Percentiles rank a stretch among this genome's conserved stretches.
Conservation (phyloP, 2,113 vertebrate genomes). For the Sinocyclocheilus anophthalmus region DNA sequence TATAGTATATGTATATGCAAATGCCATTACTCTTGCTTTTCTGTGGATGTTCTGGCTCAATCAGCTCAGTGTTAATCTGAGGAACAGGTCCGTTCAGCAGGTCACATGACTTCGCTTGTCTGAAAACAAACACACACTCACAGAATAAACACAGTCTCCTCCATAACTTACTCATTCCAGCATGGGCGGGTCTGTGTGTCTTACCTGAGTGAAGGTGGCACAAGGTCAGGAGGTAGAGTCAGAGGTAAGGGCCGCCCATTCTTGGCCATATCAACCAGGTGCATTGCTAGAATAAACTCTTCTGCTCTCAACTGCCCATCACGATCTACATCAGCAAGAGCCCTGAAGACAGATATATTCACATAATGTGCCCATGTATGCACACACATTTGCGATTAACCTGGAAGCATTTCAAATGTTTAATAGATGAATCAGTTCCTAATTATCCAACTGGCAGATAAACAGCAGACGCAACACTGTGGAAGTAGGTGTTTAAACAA, state of each 20-base stretch:
- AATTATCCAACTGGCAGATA: neutral
- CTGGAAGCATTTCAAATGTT: neutral
- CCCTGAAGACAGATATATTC: constrained; percentile 72
- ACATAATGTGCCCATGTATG: constrained; percentile 28
- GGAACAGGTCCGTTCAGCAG: constrained; percentile 85
- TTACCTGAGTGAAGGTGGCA: constrained; percentile 91
- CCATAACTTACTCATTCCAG: neutral
- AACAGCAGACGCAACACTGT: neutral
- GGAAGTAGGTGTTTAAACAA: constrained; percentile 46
- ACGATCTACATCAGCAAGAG: constrained; percentile 88
- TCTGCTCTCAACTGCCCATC: constrained; percentile 92
- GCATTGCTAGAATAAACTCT: constrained; percentile 97
- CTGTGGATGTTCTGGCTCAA: constrained; percentile 75
- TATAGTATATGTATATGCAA: neutral
- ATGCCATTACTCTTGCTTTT: constrained; percentile 75
- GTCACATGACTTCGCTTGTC: constrained; percentile 82
- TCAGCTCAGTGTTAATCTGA: constrained; percentile 78
- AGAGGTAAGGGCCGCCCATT: constrained; percentile 90
- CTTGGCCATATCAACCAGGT: constrained; percentile 95
- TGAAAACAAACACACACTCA: constrained; percentile 60
- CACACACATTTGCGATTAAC: neutral
- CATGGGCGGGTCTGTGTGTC: neutral
- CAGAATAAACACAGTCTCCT: constrained; percentile 10
- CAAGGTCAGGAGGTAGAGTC: constrained; percentile 86
- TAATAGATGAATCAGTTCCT: neutral